Conservation (phyloP, 2,888 invertebrate species). For the Erannis defoliaria region DNA sequence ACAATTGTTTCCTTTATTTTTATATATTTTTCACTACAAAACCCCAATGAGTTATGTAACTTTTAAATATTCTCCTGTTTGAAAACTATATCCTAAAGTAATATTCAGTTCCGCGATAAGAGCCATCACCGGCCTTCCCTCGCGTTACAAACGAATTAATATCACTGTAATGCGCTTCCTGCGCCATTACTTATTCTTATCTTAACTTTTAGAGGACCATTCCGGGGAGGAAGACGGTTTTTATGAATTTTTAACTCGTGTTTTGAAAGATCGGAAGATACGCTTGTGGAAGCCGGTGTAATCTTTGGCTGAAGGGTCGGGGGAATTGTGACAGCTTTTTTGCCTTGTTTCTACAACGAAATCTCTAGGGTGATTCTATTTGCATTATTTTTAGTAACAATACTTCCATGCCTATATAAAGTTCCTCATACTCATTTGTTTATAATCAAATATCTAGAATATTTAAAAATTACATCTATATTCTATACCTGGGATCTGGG, state of each 20-base stretch:
- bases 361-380: not conserved
- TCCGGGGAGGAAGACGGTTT: constrained; percentile 48
- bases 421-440: too few species aligned
- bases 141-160: constrained; percentile 64
- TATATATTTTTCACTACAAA: too few species aligned
- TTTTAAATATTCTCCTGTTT: not conserved
- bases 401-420: too few species aligned
- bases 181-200: constrained; percentile 77
- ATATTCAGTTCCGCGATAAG: constrained; percentile 43
- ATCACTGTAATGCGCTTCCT: constrained; percentile 71
- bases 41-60: too few species aligned
- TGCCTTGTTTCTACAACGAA: not conserved
- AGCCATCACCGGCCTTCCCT: constrained; percentile 27
- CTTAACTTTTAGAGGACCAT: constrained; percentile 58
- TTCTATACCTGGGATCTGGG: too few species aligned
- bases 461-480: too few species aligned
- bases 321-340: not conserved
- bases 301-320: constrained; percentile 1
- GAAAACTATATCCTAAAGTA: constrained; percentile 17
- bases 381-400: not conserved
- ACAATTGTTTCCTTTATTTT: too few species aligned
- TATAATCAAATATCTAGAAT: too few species aligned
- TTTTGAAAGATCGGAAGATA: constrained; percentile 37
- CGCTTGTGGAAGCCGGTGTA: constrained; percentile 21
- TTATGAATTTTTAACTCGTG: constrained; percentile 50